phyloP scores from a whole-genome alignment of 2,797 vertebrate genomes.

The Centroberyx gerrardi region DNA sequence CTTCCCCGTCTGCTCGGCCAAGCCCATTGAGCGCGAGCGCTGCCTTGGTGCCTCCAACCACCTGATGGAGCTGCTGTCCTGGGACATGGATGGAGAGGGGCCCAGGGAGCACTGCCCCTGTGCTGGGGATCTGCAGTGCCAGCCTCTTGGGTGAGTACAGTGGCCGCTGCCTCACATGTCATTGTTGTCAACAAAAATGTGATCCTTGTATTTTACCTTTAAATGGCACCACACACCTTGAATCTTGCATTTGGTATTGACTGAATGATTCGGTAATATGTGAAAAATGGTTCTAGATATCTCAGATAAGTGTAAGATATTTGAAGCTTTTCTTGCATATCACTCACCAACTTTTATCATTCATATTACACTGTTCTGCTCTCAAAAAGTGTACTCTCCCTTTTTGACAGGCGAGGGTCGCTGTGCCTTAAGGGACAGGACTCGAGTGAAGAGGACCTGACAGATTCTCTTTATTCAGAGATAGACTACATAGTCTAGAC shows the following conservation, averaged over 20 bases:
- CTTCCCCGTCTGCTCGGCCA: slow-evolving; percentile 91
- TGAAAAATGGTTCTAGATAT: not conserved
- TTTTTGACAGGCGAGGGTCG: slow-evolving; percentile 80
- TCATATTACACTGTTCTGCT: not conserved
- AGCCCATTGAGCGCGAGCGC: slow-evolving; percentile 89
- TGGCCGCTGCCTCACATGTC: not conserved
- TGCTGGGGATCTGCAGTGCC: slow-evolving; percentile 90
- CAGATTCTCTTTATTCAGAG: slow-evolving; percentile 82
- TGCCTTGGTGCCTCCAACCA: slow-evolving; percentile 89
- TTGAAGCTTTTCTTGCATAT: not conserved
- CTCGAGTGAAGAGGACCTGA: slow-evolving; percentile 83
- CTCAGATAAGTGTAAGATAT: not conserved
- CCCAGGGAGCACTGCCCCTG: slow-evolving; percentile 93
- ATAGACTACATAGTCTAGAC: slow-evolving; percentile 86
- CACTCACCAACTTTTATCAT: not conserved
- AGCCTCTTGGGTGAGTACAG: slow-evolving; percentile 87
- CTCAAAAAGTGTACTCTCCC: not conserved
- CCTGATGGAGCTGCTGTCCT: slow-evolving; percentile 90
- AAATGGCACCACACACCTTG: not conserved
- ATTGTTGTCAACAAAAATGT: not conserved
- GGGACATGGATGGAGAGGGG: slow-evolving; percentile 87
- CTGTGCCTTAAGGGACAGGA: slow-evolving; percentile 83
- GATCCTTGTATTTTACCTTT: not conserved
- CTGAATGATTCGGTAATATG: not conserved
- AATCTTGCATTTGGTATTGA: not conserved